Evolutionary conservation across 2,888 invertebrate genomes (phyloP), one percentile per base, ranked within the genome.

Genomic region (Erynnis tages): DNA sequence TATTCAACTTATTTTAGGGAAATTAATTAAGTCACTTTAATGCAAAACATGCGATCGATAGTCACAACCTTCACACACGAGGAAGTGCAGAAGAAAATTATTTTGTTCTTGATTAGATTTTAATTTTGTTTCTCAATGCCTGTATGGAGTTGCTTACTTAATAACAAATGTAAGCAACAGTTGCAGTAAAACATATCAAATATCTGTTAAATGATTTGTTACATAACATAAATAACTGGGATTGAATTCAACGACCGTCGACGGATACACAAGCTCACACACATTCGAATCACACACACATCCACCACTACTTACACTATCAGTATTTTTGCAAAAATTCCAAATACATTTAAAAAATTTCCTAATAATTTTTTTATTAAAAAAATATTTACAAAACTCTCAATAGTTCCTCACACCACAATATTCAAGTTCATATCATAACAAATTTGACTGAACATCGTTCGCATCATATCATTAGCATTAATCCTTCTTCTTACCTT

Each of bases 301-400:
- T 71, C 73, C 34, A 23, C 69, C 73, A 72, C 74, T 44, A 49
- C 49, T 58, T 58, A 56, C 43, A 48, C 55, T 56, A 54, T 55
- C 52, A 45, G 37, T 52, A 45, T 52, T 67, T 62, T 69, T 66
- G 64, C 66, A 71, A 78, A 73, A 64, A 57, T 54, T 61, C 67
- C 52, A 69, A 66, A 70, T 73, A 66, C 65, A 65, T 63, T 67
- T 68, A 67, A 70, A 76, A 77, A 70, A 69, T 67, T 72, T 58
- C 59, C 53, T 59, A 64, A 65, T 69, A 56, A 53, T 61, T 63
- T 59, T 60, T 53, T 61, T 60, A 52, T 29, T 73, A 69, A 74
- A 78, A 79, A 81, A 81, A 80, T 82, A 82, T 82, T 79, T 82
- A 83, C 83, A 83, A 74, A 50, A 50, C 50, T 50, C 49, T 47